Base-by-base conservation (phyloP, 2,888 invertebrate genomes). In the Geotrupes spiniger region DNA sequence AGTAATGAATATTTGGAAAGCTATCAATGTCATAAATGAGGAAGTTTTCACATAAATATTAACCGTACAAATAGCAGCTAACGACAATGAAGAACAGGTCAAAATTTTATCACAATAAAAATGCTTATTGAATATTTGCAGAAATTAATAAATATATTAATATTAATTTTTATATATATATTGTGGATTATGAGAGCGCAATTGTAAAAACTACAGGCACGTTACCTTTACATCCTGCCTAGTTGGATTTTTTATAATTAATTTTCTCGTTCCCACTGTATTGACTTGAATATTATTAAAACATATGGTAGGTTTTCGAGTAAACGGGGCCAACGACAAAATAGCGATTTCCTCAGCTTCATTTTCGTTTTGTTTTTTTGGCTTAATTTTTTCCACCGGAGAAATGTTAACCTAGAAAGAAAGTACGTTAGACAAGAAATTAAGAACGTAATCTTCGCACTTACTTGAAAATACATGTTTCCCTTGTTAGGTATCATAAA, bases 201-300 rank as follows among this genome's bases (percentile, higher is more conserved):
- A n/a, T n/a, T n/a, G n/a, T n/a, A n/a, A n/a, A n/a, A n/a, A n/a
- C n/a, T n/a, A n/a, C n/a, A n/a, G n/a, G n/a, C n/a, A n/a, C n/a
- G n/a, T n/a, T 69, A 79, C 78, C 68, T 73, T 64, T 54, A 76
- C 68, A 51, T 72, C 69, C 12, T 66, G 64, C 17, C 68, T 62
- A 11, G 74, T 71, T 8, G 85, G 83, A 69, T 86, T 86, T 41
- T 74, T 70, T 9, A 86, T 71, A 58, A 80, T 75, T 48, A 86
- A 68, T 40, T 72, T 70, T 54, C 78, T 76, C 45, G 74, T 76
- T 45, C 78, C 78, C 8, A 75, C 71, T 33, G 77, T 74, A 10
- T 82, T 80, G 46, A 85, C 72, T 4, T 76, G 71, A 46, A 85
- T 79, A 74, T 84, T 77, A 53, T 85, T 83, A 62, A 86, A 86